Base-by-base conservation (phyloP, 2,113 vertebrate genomes). In the Prunella himalayana region DNA sequence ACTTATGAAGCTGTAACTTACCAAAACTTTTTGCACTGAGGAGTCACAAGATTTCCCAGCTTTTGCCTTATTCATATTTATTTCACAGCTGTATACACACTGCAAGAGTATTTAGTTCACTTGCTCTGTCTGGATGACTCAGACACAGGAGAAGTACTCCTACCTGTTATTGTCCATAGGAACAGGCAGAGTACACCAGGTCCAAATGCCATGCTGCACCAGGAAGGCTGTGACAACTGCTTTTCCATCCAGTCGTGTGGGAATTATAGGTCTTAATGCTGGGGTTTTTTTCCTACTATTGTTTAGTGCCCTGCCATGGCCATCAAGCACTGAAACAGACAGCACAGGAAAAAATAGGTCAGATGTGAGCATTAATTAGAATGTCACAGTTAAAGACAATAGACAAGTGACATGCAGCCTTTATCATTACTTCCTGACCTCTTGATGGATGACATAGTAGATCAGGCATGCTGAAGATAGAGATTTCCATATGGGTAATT, bases 101-200 rank as follows among this genome's bases (percentile, higher is more conserved):
- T 76, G 23, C n/a, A 66, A 33, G 13, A 87, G 12, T 7, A 65
- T 41, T 53, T n/a, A 12, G 54, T 53, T 92, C 45, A 15, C 47
- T 68, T 9, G 1, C 24, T 78, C 54, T 53, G 25, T 44, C 78
- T 51, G 30, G 5, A 27, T 41, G 25, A 93, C 22, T 85, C 59
- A 66, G 41, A 72, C 5, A 82, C n/a, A 87, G 4, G 13, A 77
- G 42, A 60, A 85, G 61, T 41, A 39, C 21, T 79, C 97, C 65
- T 97, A 98, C 98, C 98, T 98, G 95, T 81, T 63, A 97, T 17
- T 49, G 95, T 66, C 69, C 92, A 90, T 11, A 97, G 69, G 65
- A 98, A 64, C 73, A 97, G 92, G 76, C 82, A 81, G 73, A 86
- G 31, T 87, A 86, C 15, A 68, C 63, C 66, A 41, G 75, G 45